Evolutionary conservation across 2,113 vertebrate genomes (phyloP).

Genomic region (Ageneiosus marmoratus): DNA sequence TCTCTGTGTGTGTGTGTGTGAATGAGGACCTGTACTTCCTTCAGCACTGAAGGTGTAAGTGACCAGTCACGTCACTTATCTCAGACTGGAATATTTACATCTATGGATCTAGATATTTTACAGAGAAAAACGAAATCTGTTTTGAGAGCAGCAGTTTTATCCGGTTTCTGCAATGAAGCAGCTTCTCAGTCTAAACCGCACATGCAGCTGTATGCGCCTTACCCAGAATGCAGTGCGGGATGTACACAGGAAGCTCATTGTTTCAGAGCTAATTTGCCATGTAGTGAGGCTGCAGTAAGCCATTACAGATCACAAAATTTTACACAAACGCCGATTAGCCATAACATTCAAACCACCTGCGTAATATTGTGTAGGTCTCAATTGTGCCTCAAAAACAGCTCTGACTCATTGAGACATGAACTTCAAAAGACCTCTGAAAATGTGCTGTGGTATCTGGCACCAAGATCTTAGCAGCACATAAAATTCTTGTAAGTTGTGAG

Average conservation of each 20-base stretch:
- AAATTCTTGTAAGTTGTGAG: no score
- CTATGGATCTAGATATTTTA: no score
- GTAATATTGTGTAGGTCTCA: no score
- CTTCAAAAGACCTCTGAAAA: no score
- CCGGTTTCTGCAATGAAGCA: slow-evolving; percentile 8
- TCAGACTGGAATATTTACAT: background rate
- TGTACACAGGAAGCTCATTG: slow-evolving; percentile 34
- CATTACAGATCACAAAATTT: background rate
- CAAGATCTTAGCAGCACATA: no score
- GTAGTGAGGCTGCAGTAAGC: background rate
- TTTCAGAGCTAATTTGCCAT: background rate
- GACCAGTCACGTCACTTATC: background rate
- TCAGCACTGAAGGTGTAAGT: background rate
- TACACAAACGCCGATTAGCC: background rate
- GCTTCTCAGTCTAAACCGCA: slow-evolving; percentile 7
- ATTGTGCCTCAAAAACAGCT: no score
- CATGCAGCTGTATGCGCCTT: background rate
- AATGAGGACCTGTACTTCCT: background rate
- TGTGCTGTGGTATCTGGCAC: no score
- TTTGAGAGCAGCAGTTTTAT: background rate
- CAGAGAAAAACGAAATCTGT: background rate
- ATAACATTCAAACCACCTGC: no score
- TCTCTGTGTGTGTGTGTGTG: no score
- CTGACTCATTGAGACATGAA: no score
- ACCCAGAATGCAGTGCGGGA: slow-evolving; percentile 16